Evolutionary conservation across 1,140 invertebrate species (phyloP).

Genomic region (Zophobas morio): DNA sequence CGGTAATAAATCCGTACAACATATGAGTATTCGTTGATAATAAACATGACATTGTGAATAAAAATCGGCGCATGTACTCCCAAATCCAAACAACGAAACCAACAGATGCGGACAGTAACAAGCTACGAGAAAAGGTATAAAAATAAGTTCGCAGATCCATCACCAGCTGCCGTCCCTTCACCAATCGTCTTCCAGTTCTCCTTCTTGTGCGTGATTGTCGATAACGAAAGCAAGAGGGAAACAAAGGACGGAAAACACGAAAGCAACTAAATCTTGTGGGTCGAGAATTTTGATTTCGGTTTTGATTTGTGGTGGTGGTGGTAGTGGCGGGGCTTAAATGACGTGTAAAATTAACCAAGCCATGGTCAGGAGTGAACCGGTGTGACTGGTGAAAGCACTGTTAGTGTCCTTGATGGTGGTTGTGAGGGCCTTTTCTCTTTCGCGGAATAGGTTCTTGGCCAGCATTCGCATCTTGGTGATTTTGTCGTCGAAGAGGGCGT

Average conservation of each 20-base stretch:
- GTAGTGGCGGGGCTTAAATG: too few relatives aligned
- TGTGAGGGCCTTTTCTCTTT: conserved; percentile 64
- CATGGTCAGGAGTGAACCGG: not conserved
- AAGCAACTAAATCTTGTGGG: conserved; percentile 1
- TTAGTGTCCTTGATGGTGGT: conserved; percentile 63
- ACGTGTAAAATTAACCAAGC: conserved; percentile 20
- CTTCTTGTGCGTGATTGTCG: conserved; percentile 36
- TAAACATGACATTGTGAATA: too few relatives aligned
- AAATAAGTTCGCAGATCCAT: too few relatives aligned
- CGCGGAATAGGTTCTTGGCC: conserved; percentile 65
- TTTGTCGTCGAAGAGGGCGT: conserved; percentile 70
- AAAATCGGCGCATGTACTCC: too few relatives aligned
- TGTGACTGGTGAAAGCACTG: not conserved
- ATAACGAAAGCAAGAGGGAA: conserved; percentile 1
- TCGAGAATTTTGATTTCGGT: not conserved
- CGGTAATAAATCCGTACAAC: too few relatives aligned
- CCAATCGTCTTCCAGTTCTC: too few relatives aligned
- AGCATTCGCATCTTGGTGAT: conserved; percentile 66
- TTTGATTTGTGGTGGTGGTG: too few relatives aligned
- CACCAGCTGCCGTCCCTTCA: too few relatives aligned
- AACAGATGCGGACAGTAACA: too few relatives aligned
- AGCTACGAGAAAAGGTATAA: too few relatives aligned
- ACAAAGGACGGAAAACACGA: conserved; percentile 21
- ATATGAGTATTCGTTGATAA: too few relatives aligned
- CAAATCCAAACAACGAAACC: too few relatives aligned